A percentile compares a stretch with the other conserved stretches of the same genome.
Evolutionary conservation across 2,797 vertebrate genomes (phyloP).

Genomic region (Dallia pectoralis): DNA sequence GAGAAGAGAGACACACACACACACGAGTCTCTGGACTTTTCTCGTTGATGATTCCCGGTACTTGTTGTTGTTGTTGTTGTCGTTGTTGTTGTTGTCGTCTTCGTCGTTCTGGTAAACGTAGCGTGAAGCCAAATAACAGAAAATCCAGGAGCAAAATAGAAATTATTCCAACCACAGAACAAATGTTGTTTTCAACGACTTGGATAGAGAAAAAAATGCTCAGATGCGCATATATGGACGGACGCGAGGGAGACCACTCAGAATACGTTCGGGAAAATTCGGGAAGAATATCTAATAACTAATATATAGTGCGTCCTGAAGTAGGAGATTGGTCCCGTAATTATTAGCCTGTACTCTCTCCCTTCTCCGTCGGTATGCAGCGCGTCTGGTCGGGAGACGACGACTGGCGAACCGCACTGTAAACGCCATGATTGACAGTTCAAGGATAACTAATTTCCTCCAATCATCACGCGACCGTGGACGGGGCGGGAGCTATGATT

Average conservation of each 20-base stretch:
- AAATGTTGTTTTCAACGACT: conserved; percentile 36
- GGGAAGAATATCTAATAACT: neutral
- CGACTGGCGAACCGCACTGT: conserved; percentile 59
- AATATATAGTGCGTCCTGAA: conserved; percentile 42
- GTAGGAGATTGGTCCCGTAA: conserved; percentile 37
- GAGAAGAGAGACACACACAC: no score
- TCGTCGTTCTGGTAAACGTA: conserved; percentile 44
- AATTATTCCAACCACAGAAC: conserved; percentile 59
- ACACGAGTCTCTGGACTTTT: conserved; percentile 59
- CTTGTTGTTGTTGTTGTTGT: conserved; percentile 36
- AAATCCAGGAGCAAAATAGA: conserved; percentile 43
- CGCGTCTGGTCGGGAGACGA: conserved; percentile 65
- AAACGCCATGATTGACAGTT: conserved; percentile 71
- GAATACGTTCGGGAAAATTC: conserved; percentile 33
- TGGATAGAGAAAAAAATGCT: conserved; percentile 11
- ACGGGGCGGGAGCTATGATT: conserved; percentile 60
- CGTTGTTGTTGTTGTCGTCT: conserved; percentile 53
- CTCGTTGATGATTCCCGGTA: conserved; percentile 44
- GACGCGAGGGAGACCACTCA: conserved; percentile 22
- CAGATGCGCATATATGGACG: conserved; percentile 32
- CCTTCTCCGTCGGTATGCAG: conserved; percentile 71
- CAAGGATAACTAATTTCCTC: conserved; percentile 56
- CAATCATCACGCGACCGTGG: conserved; percentile 63
- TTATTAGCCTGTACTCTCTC: conserved; percentile 47
- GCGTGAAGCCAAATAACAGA: conserved; percentile 36